These are phyloP conservation scores for Gonocerus acuteangulatus DNA, from an alignment of 2,888 invertebrate species.

Conservation along the genomic window DNA sequence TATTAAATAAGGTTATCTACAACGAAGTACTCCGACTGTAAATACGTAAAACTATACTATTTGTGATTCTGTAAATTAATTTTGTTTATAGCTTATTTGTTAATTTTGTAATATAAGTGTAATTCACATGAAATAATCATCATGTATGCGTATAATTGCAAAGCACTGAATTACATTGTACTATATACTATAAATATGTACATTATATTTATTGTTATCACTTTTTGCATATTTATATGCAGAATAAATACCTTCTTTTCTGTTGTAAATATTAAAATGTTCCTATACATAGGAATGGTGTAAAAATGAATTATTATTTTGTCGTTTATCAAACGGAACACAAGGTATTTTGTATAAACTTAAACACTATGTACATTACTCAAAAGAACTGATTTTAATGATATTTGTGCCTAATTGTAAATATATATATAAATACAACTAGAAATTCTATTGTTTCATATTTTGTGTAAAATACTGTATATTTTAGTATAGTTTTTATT, in stretches of 20 bases:
- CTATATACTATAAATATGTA: neutral
- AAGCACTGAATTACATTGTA: too few relatives aligned
- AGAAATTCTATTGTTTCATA: conserved; percentile 20
- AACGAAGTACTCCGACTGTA: too few relatives aligned
- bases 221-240: neutral
- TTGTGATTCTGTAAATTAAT: neutral
- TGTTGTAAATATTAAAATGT: neutral
- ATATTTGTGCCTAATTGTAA: conserved; percentile 15
- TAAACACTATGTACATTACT: neutral
- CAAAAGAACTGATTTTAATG: conserved; percentile 8
- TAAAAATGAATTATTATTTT: neutral
- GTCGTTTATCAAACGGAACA: conserved; percentile 9
- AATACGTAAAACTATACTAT: neutral
- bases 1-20: too few relatives aligned
- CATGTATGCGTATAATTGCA: too few relatives aligned
- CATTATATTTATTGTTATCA: neutral
- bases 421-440: conserved; percentile 12
- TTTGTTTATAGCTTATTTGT: neutral
- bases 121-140: too few relatives aligned
- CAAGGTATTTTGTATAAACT: conserved; percentile 24
- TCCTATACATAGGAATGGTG: neutral
- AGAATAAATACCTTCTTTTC: neutral
- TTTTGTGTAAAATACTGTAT: conserved; percentile 21
- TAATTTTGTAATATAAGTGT: neutral
- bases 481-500: conserved; percentile 25